These are phyloP conservation scores for Chelmon rostratus DNA, from an alignment of 2,797 vertebrate species.

Conservation along the genomic window DNA sequence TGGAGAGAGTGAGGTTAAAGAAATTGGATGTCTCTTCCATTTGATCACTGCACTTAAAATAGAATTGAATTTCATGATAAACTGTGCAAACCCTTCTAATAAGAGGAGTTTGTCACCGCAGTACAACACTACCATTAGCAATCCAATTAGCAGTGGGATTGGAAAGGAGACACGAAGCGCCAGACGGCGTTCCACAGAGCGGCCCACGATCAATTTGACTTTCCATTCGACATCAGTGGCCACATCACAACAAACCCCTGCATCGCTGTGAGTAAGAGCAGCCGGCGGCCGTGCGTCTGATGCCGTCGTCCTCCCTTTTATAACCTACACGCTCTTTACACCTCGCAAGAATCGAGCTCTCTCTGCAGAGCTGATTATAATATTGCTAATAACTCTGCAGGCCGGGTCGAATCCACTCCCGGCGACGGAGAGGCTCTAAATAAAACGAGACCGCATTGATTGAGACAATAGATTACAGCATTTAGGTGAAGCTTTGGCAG, in stretches of 20 bases:
- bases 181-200: constrained; percentile 58
- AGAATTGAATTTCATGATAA: constrained; percentile 5
- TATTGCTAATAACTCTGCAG: constrained; percentile 64
- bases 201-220: constrained; percentile 77
- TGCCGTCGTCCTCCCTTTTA: background rate
- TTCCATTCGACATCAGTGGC: constrained; percentile 71
- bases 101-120: constrained; percentile 65
- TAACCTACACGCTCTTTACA: constrained; percentile 32
- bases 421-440: constrained; percentile 48
- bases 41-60: constrained; percentile 6
- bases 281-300: background rate
- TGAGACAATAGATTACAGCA: constrained; percentile 60
- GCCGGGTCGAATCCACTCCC: constrained; percentile 43
- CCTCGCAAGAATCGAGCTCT: constrained; percentile 37
- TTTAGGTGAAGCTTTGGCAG: constrained; percentile 56
- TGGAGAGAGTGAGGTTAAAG: background rate
- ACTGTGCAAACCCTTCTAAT: constrained; percentile 57
- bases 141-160: constrained; percentile 71
- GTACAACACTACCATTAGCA: constrained; percentile 72
- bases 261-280: constrained; percentile 2
- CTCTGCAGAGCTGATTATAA: constrained; percentile 61
- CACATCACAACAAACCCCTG: constrained; percentile 63
- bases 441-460: constrained; percentile 71
- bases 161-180: constrained; percentile 69
- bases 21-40: background rate